Evolutionary conservation across 2,797 vertebrate species (phyloP), one percentile per base, ranked within the genome.

Genomic region (Chaetophractus vellerosus): DNA sequence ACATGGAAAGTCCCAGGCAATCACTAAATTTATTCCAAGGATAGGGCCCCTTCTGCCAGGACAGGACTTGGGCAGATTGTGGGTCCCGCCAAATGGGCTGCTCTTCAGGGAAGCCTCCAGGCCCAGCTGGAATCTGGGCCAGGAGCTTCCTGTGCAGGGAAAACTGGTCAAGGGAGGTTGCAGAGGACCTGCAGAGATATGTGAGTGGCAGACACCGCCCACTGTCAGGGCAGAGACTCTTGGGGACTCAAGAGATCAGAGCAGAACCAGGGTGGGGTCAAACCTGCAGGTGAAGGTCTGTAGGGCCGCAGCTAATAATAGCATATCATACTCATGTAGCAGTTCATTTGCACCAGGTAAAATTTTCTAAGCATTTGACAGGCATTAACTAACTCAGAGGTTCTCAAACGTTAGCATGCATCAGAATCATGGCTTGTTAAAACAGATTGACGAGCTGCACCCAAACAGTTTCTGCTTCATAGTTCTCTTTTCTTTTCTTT

Each of bases 141-240:
- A 68, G 48, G 61, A 26, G 11, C 68, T 93, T n/a, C 50, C 31
- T 16, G 24, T 24, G 38, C 74, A 33, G 80, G 86, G 50, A 5
- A 38, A 88, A 59, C 69, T 59, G 81, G 79, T 75, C 93, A 33
- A 79, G 79, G 72, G 59, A 78, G 82, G 64, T 71, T 57, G 36
- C 50, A 7, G 78, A 71, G n/a, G 45, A 28, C 82, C 57, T 83
- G 90, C 36, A 38, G 50, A 78, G 90, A 88, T 48, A 0, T 26
- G 87, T 18, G 41, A 57, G 36, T 55, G 50, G 26, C 11, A 8
- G 50, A 38, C 28, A 28, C 12, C 71, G 50, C 52, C 28, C 23
- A 18, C 1, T 0, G 7, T 15, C 33, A 72, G 82, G 68, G 82
- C 74, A 74, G 86, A 81, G 86, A 88, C 31, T n/a, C 79, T 31